Conservation (phyloP, 2,888 invertebrate genomes). For the Rotaria sp. region DNA sequence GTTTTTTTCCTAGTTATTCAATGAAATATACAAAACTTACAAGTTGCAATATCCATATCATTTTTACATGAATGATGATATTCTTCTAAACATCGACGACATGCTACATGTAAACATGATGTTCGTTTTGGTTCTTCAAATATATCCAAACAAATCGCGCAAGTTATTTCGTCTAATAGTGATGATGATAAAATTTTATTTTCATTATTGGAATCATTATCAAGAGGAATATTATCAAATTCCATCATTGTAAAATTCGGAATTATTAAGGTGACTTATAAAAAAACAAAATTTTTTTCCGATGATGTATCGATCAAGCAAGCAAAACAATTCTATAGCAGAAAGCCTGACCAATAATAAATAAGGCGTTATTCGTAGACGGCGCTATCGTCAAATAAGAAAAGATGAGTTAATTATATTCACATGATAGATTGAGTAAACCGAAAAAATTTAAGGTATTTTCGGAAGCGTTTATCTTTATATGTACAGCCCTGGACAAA, state of each 20-base stretch:
- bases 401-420: no score
- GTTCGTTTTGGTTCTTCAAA: slow-evolving; percentile 7
- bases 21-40: neutral
- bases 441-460: no score
- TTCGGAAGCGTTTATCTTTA: no score
- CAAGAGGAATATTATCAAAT: neutral
- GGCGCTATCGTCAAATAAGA: neutral
- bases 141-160: slow-evolving; percentile 15
- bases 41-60: neutral
- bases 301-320: no score
- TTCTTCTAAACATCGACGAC: slow-evolving; percentile 14
- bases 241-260: neutral
- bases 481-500: no score
- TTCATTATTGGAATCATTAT: neutral
- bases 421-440: no score
- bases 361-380: neutral
- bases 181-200: neutral
- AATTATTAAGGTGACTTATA: neutral
- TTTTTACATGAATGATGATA: slow-evolving; percentile 18
- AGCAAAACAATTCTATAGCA: neutral
- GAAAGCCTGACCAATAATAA: neutral
- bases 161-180: slow-evolving; percentile 6
- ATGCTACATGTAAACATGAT: slow-evolving; percentile 20
- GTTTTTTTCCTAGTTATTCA: neutral
- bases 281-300: neutral